phyloP scores from a whole-genome alignment of 1,140 invertebrate species.

The Drosophila pectinifera region DNA sequence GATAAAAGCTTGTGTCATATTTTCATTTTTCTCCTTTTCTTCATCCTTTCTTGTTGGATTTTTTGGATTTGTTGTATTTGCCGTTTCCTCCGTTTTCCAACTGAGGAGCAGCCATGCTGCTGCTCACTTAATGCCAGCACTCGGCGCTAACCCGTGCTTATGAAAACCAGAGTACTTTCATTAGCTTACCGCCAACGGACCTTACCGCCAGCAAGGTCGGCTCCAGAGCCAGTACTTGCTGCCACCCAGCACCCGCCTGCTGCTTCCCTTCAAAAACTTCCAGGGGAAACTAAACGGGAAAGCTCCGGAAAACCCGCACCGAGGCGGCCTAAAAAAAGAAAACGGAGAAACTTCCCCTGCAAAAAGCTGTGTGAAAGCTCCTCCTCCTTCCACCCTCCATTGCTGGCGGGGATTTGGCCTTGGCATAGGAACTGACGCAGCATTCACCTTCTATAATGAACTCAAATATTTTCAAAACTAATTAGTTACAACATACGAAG shows the following conservation, averaged over 20 bases:
- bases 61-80: constrained; percentile 23
- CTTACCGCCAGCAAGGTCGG: constrained; percentile 40
- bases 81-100: constrained; percentile 10
- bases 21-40: constrained; percentile 32
- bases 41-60: constrained; percentile 12
- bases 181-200: constrained; percentile 72
- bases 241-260: constrained; percentile 1
- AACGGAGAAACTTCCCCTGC: constrained; percentile 29
- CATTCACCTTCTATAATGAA: constrained; percentile 55
- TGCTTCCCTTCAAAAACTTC: constrained; percentile 28
- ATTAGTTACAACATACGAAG: constrained; percentile 59
- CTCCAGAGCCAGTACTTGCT: constrained; percentile 19
- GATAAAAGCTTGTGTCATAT: constrained; percentile 74
- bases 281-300: constrained; percentile 39
- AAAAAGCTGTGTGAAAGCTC: constrained; percentile 42
- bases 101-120: constrained; percentile 28
- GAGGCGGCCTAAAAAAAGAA: constrained; percentile 41
- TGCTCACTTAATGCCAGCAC: constrained; percentile 60
- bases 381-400: background rate
- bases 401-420: constrained; percentile 41
- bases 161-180: constrained; percentile 72
- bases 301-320: constrained; percentile 33
- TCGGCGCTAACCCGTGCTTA: constrained; percentile 54
- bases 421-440: constrained; percentile 59
- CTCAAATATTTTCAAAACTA: constrained; percentile 64